Conservation (phyloP, 37 sponge, comb jelly and placozoan genomes). For the Dysidea cf. avara region DNA sequence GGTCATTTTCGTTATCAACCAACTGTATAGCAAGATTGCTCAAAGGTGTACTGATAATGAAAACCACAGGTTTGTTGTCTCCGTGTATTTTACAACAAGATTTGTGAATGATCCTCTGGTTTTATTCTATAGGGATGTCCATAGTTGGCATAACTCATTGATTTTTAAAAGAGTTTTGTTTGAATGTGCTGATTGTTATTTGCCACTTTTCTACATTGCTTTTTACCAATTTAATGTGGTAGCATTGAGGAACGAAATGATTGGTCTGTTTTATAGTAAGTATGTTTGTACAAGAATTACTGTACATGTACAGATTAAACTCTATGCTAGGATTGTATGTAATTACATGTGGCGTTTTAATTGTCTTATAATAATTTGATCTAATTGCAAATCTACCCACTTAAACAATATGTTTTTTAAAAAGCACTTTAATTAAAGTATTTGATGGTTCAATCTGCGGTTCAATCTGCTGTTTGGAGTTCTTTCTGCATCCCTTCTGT, state of each 20-base stretch:
- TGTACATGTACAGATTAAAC: too few relatives aligned
- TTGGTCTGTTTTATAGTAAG: constrained; percentile 75
- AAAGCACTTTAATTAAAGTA: too few relatives aligned
- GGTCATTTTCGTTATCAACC: constrained; percentile 47
- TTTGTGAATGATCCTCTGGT: not conserved
- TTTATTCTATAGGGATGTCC: constrained; percentile 37
- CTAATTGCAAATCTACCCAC: too few relatives aligned
- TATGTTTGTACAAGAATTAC: not conserved
- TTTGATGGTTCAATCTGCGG: too few relatives aligned
- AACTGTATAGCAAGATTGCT: constrained; percentile 58
- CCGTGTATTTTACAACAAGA: not conserved
- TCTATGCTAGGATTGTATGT: too few relatives aligned
- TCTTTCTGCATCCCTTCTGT: too few relatives aligned
- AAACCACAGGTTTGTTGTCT: constrained; percentile 59
- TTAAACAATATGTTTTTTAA: too few relatives aligned
- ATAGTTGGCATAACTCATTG: constrained; percentile 64
- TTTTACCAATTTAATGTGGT: constrained; percentile 79
- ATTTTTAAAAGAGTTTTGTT: constrained; percentile 80
- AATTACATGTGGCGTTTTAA: too few relatives aligned
- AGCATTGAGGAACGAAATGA: constrained; percentile 57
- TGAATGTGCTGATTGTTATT: constrained; percentile 77
- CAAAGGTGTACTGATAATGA: constrained; percentile 65
- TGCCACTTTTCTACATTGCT: constrained; percentile 84
- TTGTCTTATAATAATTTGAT: too few relatives aligned
- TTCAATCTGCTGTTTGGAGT: too few relatives aligned